A percentile compares a stretch with the other conserved stretches of the same genome.
Conservation (phyloP, 2,113 vertebrate species). For the Callaeas wilsoni region DNA sequence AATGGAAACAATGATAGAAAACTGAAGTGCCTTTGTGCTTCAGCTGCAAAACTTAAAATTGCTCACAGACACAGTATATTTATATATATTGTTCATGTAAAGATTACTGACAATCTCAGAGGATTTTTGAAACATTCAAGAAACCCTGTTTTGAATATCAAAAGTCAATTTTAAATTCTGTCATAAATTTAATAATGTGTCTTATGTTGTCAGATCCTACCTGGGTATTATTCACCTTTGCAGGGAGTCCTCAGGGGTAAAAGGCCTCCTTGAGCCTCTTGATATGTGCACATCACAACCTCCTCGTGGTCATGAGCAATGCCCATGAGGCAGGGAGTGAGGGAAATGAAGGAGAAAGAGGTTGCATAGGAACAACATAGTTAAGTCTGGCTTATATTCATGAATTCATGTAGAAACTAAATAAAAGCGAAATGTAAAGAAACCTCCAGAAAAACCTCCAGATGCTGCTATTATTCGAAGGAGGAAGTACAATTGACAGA, state of each 20-base stretch:
- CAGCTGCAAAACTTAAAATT: background rate
- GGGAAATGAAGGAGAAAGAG: background rate
- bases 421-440: background rate
- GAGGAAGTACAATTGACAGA: background rate
- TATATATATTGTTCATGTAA: conserved; percentile 8
- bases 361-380: background rate
- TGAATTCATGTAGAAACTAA: background rate
- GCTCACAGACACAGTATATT: background rate
- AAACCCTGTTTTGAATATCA: background rate
- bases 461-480: background rate
- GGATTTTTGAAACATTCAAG: background rate
- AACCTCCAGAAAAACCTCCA: background rate
- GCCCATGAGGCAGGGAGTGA: background rate
- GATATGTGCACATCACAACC: background rate
- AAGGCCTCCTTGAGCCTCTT: background rate
- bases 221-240: background rate
- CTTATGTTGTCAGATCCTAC: background rate
- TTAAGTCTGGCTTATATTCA: background rate
- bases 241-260: background rate
- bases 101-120: background rate
- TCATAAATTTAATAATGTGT: background rate
- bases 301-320: background rate
- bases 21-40: background rate
- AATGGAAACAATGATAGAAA: conserved; percentile 38
- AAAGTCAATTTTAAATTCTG: background rate